Evolutionary conservation across 2,888 invertebrate species (phyloP).

Genomic region (Ochlodes sylvanus): DNA sequence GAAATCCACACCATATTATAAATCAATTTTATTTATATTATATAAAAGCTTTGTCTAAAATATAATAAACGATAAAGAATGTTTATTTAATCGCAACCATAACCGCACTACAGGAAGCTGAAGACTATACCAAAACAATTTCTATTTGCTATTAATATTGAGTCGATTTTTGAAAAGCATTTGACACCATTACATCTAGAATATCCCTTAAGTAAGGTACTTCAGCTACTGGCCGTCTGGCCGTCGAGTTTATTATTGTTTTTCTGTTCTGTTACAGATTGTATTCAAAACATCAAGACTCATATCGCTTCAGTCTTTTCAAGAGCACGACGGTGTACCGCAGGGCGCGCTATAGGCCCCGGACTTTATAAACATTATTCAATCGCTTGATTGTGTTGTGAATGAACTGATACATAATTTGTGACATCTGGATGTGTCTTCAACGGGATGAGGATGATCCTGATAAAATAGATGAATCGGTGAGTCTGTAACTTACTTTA

Average conservation of each 20-base stretch:
- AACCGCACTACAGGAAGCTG: conserved; percentile 1
- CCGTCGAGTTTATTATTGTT: conserved; percentile 78
- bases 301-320: conserved; percentile 66
- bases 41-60: neutral
- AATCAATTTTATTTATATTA: neutral
- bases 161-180: conserved; percentile 47
- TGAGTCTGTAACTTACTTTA: conserved; percentile 49
- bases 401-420: conserved; percentile 52
- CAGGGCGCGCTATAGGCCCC: conserved; percentile 61
- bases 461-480: conserved; percentile 72
- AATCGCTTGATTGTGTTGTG: conserved; percentile 49
- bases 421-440: conserved; percentile 80
- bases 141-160: conserved; percentile 33
- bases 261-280: conserved; percentile 82
- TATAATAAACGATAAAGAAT: conserved; percentile 27
- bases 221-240: conserved; percentile 57
- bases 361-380: conserved; percentile 47
- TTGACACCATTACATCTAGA: conserved; percentile 47
- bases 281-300: conserved; percentile 78
- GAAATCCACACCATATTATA: neutral
- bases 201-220: conserved; percentile 51
- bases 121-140: neutral
- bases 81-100: conserved; percentile 27
- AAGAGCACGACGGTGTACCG: conserved; percentile 67
- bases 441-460: conserved; percentile 75